Base-by-base conservation (phyloP, 2,888 invertebrate genomes). In the Ochropacha duplaris region DNA sequence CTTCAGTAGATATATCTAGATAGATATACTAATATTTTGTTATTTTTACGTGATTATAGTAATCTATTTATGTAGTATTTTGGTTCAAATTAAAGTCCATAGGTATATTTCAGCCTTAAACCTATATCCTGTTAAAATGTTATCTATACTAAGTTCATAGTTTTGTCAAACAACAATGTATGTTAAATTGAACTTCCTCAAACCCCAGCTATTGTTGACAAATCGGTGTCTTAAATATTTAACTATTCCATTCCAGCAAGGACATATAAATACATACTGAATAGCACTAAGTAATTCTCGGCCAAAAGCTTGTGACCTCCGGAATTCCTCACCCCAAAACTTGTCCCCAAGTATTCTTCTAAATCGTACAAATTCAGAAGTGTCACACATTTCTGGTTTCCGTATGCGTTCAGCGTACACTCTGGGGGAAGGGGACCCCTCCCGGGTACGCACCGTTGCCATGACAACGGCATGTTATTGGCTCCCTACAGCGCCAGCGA, bases 401-500 rank as follows among this genome's bases (percentile, higher is more conserved):
- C 69, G 71, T 71, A 76, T 83, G 81, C 83, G 81, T 81, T 81
- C 76, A 66, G 70, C 77, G 69, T 72, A 9, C 44, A 79, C 79
- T 78, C 80, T 79, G 69, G 73, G 83, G 86, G 84, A 80, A 77
- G 80, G 83, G 72, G 79, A 78, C 83, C 90, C 88, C 84, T 86
- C 81, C 78, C 69, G 73, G 74, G 75, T 74, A 75, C 76, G 81
- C 74, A 74, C 72, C 59, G 91, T 92, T 83, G 78, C 78, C 82
- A 91, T 90, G 83, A 69, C 79, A 79, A 92, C 92, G 67, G 83
- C 82, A 79, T 90, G 86, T 84, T 91, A 86, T 88, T 88, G 87
- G 86, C 89, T 87, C 91, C 90, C 88, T 81, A 81, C 85, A 78
- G 85, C 77, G 79, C 79, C 79, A 78, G 85, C 77, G 79, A 79